These are phyloP conservation scores for Petroica traversi DNA, from an alignment of 2,113 vertebrate genomes.

Conservation along the genomic window DNA sequence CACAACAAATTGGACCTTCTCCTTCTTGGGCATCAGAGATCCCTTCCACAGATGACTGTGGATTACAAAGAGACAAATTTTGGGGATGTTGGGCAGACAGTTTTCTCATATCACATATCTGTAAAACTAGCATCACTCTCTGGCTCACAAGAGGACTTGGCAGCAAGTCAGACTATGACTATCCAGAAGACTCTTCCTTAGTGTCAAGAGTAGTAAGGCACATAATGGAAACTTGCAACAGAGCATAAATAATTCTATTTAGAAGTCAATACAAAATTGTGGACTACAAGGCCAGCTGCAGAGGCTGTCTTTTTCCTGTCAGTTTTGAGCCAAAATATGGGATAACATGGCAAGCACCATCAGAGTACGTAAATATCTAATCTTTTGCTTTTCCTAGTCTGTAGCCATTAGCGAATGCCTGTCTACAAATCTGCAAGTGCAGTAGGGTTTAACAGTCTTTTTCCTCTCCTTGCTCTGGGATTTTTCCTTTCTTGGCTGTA, in stretches of 20 bases:
- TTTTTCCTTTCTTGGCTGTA: slow-evolving; percentile 56
- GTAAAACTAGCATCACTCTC: background rate
- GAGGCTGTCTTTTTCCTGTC: background rate
- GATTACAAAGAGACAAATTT: slow-evolving; percentile 24
- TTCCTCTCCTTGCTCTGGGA: background rate
- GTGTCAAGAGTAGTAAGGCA: background rate
- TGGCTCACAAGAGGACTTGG: slow-evolving; percentile 26
- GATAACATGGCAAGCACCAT: background rate
- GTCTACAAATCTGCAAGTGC: slow-evolving; percentile 17
- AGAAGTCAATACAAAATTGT: background rate
- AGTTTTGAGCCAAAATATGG: background rate
- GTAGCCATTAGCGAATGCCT: background rate
- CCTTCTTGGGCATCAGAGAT: slow-evolving; percentile 12
- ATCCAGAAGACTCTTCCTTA: slow-evolving; percentile 1
- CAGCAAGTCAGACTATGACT: slow-evolving; percentile 1
- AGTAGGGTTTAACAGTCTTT: background rate
- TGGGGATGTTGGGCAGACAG: background rate
- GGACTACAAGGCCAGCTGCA: slow-evolving; percentile 2
- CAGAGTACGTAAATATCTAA: background rate
- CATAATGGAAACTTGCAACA: background rate
- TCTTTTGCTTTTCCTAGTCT: background rate
- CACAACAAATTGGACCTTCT: slow-evolving; percentile 41
- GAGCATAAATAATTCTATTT: background rate
- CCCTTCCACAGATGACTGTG: slow-evolving; percentile 19
- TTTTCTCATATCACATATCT: slow-evolving; percentile 1